Percentiles rank a stretch among this genome's conserved stretches.
Evolutionary conservation across 2,797 vertebrate species (phyloP).

Genomic region (Spinibarbus caldwelli): DNA sequence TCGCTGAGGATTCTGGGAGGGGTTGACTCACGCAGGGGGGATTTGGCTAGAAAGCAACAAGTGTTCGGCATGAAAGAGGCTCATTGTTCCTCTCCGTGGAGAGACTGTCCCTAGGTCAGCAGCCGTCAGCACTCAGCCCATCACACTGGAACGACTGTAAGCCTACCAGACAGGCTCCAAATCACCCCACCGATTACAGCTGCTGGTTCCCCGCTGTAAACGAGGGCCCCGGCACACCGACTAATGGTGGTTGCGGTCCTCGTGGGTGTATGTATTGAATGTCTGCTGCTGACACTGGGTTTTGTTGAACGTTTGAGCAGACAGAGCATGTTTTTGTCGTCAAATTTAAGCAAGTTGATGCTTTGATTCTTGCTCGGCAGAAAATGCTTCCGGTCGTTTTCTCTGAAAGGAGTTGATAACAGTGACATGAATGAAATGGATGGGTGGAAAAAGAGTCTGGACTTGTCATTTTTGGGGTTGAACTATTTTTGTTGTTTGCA

Average conservation of each 20-base stretch:
- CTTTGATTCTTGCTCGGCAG: background rate
- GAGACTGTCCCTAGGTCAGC: constrained; percentile 52
- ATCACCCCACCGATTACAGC: constrained; percentile 48
- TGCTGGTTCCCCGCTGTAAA: constrained; percentile 35
- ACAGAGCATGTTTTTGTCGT: background rate
- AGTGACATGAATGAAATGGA: background rate
- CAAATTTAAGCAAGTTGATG: background rate
- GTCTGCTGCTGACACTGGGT: background rate
- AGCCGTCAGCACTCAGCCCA: constrained; percentile 41
- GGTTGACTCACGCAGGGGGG: constrained; percentile 10
- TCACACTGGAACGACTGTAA: constrained; percentile 45
- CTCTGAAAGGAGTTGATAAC: background rate
- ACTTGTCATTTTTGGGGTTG: background rate
- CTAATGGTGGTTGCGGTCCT: background rate
- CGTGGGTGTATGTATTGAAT: background rate
- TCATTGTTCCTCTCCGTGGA: constrained; percentile 46
- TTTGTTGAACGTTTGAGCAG: background rate
- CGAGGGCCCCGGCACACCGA: background rate
- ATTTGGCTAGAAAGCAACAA: constrained; percentile 48
- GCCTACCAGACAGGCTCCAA: constrained; percentile 1
- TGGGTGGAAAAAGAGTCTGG: background rate
- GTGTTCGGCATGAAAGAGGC: constrained; percentile 52
- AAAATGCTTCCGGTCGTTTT: background rate
- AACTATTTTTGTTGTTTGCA: background rate
- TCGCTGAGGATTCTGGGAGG: constrained; percentile 22